Evolutionary conservation across 2,113 vertebrate genomes (phyloP).

Genomic region (Salminus brasiliensis): DNA sequence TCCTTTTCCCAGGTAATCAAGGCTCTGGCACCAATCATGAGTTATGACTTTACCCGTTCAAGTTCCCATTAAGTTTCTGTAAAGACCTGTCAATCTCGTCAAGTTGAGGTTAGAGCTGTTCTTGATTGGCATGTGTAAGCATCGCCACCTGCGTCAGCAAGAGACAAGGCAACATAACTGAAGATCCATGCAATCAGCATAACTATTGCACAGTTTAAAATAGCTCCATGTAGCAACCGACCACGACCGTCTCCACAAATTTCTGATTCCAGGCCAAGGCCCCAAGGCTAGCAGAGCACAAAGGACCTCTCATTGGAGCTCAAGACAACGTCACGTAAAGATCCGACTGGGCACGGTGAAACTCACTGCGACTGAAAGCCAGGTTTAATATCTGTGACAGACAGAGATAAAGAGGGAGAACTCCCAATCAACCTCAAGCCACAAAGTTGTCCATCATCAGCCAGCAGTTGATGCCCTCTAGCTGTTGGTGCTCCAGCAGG

Average conservation of each 20-base stretch:
- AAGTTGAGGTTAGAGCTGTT: slow-evolving; percentile 10
- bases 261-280: slow-evolving; percentile 11
- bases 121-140: slow-evolving; percentile 4
- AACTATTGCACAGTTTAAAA: not conserved
- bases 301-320: slow-evolving; percentile 11
- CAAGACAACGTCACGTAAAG: slow-evolving; percentile 2
- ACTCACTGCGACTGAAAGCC: not conserved
- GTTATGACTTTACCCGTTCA: slow-evolving; percentile 3
- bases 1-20: slow-evolving; percentile 8
- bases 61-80: slow-evolving; percentile 35
- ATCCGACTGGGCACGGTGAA: slow-evolving; percentile 10
- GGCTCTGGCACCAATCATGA: not conserved
- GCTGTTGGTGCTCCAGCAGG: slow-evolving; percentile 58
- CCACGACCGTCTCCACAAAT: slow-evolving; percentile 2
- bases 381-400: slow-evolving; percentile 32
- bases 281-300: slow-evolving; percentile 26
- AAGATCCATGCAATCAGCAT: not conserved
- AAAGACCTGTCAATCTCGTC: slow-evolving; percentile 38
- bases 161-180: slow-evolving; percentile 23
- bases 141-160: slow-evolving; percentile 8
- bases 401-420: slow-evolving; percentile 37
- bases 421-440: slow-evolving; percentile 59
- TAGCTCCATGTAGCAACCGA: not conserved
- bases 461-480: slow-evolving; percentile 55
- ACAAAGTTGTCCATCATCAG: slow-evolving; percentile 60